Evolutionary conservation across 2,113 vertebrate genomes (phyloP), one percentile per base, ranked within the genome.

Genomic region (Toxostoma redivivum): DNA sequence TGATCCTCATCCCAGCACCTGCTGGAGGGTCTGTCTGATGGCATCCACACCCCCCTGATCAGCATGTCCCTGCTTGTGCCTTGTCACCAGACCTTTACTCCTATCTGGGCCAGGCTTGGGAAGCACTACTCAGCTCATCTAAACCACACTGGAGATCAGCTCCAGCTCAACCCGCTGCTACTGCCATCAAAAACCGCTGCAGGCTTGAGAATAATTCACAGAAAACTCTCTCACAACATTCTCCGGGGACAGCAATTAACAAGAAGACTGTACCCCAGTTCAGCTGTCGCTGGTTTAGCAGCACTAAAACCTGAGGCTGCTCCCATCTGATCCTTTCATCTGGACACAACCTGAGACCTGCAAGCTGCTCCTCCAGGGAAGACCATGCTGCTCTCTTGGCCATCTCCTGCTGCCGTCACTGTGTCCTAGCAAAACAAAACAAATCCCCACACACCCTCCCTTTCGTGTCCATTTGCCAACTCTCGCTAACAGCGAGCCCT

Each of bases 141-240:
- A 18, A 73, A 31, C 15, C 45, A 10, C 8, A 2, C 3, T 0
- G 0, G n/a, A 21, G 20, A 21, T 12, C 16, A 22, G 44, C 38
- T 47, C 28, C 3, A 17, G 35, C 15, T 37, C 12, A 42, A 57
- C 13, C 25, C 2, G 3, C 56, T 37, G 47, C 23, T 24, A 1
- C 19, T 27, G 27, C 44, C 21, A 7, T 15, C 15, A 14, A 17
- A 45, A 37, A 56, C 0, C 2, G 8, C 15, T 15, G 24, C 38
- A 77, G 38, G 15, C 5, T 3, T 15, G 33, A 20, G 16, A 57
- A 28, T 37, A n/a, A n/a, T 0, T 65, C 37, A 37, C 40, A 15
- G 38, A 62, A 9, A 25, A n/a, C n/a, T 1, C 0, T 22, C 38
- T 21, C 7, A 1, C 12, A 11, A n/a, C 4, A 0, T 22, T 45